phyloP scores from a whole-genome alignment of 1,140 invertebrate genomes.

The Aphelenchoides fujianensis region DNA sequence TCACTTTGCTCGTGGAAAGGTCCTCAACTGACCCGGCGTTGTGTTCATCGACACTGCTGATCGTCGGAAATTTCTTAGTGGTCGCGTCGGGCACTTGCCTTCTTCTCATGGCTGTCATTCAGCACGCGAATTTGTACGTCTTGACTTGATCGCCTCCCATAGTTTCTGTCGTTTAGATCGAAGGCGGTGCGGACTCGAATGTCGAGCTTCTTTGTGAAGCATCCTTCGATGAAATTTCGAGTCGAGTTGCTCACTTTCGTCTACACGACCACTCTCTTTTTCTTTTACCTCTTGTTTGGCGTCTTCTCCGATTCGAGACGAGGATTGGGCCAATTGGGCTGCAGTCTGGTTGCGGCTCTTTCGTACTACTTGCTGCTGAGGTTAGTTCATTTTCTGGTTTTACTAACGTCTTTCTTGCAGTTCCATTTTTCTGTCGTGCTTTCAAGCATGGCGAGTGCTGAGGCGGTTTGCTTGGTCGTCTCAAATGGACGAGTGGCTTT shows the following conservation, averaged over 20 bases:
- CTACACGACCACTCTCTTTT: slow-evolving; percentile 12
- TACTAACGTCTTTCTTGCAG: too few species aligned
- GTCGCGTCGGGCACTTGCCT: neutral
- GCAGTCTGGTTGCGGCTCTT: neutral
- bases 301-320: neutral
- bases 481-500: slow-evolving; percentile 17
- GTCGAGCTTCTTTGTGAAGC: neutral
- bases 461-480: slow-evolving; percentile 24
- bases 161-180: neutral
- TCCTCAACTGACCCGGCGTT: neutral
- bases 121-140: slow-evolving; percentile 8
- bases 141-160: too few species aligned
- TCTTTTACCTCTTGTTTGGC: slow-evolving; percentile 14
- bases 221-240: neutral
- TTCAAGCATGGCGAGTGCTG: slow-evolving; percentile 25
- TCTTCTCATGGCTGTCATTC: neutral
- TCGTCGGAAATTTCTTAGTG: neutral
- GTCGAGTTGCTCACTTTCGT: neutral
- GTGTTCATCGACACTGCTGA: neutral
- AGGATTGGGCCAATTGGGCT: neutral
- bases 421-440: slow-evolving; percentile 17
- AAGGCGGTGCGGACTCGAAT: neutral
- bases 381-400: neutral
- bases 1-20: neutral
- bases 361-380: neutral